Conservation (phyloP, 2,797 vertebrate species). For the Harpagifer antarcticus region DNA sequence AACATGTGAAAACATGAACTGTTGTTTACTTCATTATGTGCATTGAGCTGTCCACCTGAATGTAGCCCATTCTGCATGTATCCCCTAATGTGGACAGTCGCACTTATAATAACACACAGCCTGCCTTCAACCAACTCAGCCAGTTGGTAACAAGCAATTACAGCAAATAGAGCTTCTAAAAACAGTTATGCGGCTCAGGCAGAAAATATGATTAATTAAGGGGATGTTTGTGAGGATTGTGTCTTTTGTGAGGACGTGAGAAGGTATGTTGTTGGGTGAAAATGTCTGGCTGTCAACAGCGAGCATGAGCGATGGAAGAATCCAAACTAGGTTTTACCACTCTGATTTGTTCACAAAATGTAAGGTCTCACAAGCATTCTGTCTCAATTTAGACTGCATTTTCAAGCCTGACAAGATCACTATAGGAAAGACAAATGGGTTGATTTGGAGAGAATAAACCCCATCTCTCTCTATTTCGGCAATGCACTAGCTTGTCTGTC, state of each 20-base stretch:
- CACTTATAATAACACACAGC: conserved; percentile 55
- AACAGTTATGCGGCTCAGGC: conserved; percentile 74
- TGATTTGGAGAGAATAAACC: conserved; percentile 70
- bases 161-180: conserved; percentile 62
- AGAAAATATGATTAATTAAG: conserved; percentile 79
- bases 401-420: conserved; percentile 67
- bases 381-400: conserved; percentile 70
- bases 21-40: neutral
- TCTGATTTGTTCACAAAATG: conserved; percentile 58
- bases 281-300: conserved; percentile 51
- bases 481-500: conserved; percentile 65
- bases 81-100: conserved; percentile 45
- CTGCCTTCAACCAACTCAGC: conserved; percentile 61
- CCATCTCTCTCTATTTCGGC: conserved; percentile 63
- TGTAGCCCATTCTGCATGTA: neutral
- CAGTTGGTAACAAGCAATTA: conserved; percentile 77
- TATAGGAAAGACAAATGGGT: conserved; percentile 71
- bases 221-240: conserved; percentile 62
- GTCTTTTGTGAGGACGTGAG: conserved; percentile 61
- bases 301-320: conserved; percentile 23
- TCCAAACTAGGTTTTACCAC: conserved; percentile 41
- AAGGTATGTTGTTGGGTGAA: conserved; percentile 60
- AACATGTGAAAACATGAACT: neutral
- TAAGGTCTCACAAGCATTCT: conserved; percentile 60
- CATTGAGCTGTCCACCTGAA: conserved; percentile 25